Base-by-base conservation (phyloP, 2,888 invertebrate species). In the Ganaspis brasiliensis region DNA sequence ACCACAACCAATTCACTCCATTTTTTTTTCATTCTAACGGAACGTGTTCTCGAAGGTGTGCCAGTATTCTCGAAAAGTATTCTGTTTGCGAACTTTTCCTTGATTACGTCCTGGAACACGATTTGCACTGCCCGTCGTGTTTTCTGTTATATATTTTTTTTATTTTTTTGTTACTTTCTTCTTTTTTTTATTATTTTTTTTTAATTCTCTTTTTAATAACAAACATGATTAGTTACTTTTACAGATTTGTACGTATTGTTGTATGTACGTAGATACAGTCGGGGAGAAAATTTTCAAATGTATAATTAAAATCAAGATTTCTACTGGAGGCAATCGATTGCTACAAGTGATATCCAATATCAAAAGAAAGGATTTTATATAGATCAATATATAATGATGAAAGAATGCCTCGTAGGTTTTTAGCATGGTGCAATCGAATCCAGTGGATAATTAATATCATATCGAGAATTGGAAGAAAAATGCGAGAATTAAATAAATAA, bases 51-150 rank as follows among this genome's bases (percentile, higher is more conserved):
- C 40, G 45, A 74, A 40, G 70, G 45, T 57, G 45, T 74, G 63
- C 67, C 45, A 26, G 63, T 73, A 72, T 63, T 73, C 40, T 63
- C 76, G 78, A 76, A 79, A 79, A 76, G 73, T 79, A 73, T 35
- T 72, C 71, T 61, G 52, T 71, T 45, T 61, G 63, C 56, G 35
- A 63, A 24, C 63, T 79, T 76, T 79, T 76, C 76, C 74, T 73
- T 76, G 35, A 57, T 72, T 61, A 70, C 75, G 52, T 71, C 70
- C 37, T 45, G 52, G 56, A 72, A 40, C 21, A 67, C 56, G 56
- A 24, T 56, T 52, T 52, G 55, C 73, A 40, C 72, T 24, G 61
- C 19, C 31, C n/a, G 19, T 73, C 26, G 14, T 49, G n/a, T 52
- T 52, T 31, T 31, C 31, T 31, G 31, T 31, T 31, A n/a, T n/a